Base-by-base conservation (phyloP, 2,888 invertebrate species). In the Xylocampa areola region DNA sequence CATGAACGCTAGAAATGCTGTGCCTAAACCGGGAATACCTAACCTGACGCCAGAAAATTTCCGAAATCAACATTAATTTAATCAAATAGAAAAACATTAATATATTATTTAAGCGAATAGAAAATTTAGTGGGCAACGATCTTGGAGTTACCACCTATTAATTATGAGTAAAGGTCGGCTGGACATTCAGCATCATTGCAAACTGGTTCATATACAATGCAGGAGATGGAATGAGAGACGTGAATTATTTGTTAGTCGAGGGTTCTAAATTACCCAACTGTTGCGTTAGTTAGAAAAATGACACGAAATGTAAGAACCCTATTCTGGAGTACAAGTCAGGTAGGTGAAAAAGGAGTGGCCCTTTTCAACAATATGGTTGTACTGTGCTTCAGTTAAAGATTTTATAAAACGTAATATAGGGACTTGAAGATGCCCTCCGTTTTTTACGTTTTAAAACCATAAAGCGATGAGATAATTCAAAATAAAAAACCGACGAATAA, bases 131-230 rank as follows among this genome's bases (percentile, higher is more conserved):
- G 7, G 29, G 14, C 14, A 16, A 13, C 27, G 21, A 44, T 66
- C 59, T 54, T 47, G 27, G 16, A 52, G 52, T 30, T 37, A 59
- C 65, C 53, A n/a, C 47, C 11, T 16, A 25, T 67, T 44, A 53
- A 58, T 44, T 45, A 72, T 62, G 33, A 29, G 39, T 8, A 7
- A 41, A 54, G 72, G 55, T 51, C 57, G 33, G 30, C 21, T 39
- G 36, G 35, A 45, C 52, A 29, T 47, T 41, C n/a, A 11, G 65
- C 36, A 65, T 68, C 57, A 55, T 62, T 36, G 60, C 54, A 19
- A 49, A 37, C 40, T 47, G 35, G 47, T 67, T 67, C 48, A 69
- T 67, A 25, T 32, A 57, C 27, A 69, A 63, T 69, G 69, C 44
- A 63, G 33, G 32, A 16, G 19, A 23, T 36, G 30, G 49, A 69